Base-by-base conservation (phyloP, 2,888 invertebrate genomes). In the Campopleginae sp. region DNA sequence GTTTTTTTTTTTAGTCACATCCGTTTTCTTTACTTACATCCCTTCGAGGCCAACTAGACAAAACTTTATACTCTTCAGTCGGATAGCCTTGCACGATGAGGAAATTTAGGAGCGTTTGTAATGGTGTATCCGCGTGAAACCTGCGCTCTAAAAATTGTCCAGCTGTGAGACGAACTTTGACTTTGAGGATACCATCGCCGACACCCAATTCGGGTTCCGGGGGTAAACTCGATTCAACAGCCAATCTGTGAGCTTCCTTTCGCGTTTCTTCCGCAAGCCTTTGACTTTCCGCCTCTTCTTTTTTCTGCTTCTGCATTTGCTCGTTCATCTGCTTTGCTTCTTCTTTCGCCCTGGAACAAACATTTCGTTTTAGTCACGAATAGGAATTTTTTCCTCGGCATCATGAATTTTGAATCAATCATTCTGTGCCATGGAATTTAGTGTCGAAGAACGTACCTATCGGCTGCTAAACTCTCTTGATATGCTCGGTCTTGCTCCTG, bases 401-500 rank as follows among this genome's bases (percentile, higher is more conserved):
- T n/a, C 51, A 8, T 7, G 19, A 48, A 8, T 33, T n/a, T 7
- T 2, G 8, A n/a, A 38, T n/a, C 8, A 38, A 38, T 65, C 3
- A n/a, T 63, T n/a, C 4, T 4, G 19, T 33, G 19, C 17, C 17
- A 33, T 17, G 77, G 71, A 23, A 33, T 38, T 46, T 31, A 46
- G 10, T 42, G 46, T 23, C 68, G 19, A n/a, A 68, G 4, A 61
- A 84, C 72, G 88, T 91, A 96, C 96, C 96, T 96, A 94, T 98
- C 98, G 0, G 96, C 97, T 91, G 97, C 97, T 78, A 99, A 95
- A 89, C 98, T 98, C 92, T 96, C 96, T 93, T 98, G 96, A 94
- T 98, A 99, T 0, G 99, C 99, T 93, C 96, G 96, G 94, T 99
- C 98, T 94, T 99, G 99, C 94, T 99, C 98, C 90, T 96, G 95